Evolutionary conservation across 2,888 invertebrate genomes (phyloP).

Genomic region (Melolontha melolontha): DNA sequence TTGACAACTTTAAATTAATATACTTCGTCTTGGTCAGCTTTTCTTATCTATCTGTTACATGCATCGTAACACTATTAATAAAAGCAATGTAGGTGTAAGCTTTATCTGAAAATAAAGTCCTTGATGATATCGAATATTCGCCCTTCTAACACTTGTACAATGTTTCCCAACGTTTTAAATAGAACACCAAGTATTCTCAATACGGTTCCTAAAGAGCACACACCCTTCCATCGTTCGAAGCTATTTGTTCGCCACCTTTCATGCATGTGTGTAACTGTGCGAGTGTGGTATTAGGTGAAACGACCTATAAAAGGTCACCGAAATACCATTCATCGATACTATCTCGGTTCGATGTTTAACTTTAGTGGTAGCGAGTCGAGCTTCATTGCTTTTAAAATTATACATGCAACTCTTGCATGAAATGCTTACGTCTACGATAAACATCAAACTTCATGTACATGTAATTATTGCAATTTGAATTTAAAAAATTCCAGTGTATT

Average conservation of each 20-base stretch:
- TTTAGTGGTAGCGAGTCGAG: conserved; percentile 10
- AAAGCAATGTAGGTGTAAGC: background rate
- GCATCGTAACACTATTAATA: background rate
- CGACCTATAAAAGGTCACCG: conserved; percentile 46
- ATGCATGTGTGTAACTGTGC: conserved; percentile 23
- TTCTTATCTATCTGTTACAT: too few species aligned
- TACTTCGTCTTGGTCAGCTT: too few species aligned
- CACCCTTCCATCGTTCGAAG: conserved; percentile 19
- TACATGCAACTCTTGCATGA: conserved; percentile 27
- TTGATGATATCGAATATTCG: conserved; percentile 20
- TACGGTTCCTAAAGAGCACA: conserved; percentile 27
- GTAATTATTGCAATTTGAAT: conserved; percentile 1
- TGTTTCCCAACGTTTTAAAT: conserved; percentile 19
- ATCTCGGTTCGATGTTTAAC: conserved; percentile 44
- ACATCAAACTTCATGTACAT: background rate
- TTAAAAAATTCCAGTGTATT: background rate
- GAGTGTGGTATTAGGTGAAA: conserved; percentile 27
- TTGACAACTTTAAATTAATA: too few species aligned
- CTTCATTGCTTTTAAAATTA: conserved; percentile 26
- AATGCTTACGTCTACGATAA: conserved; percentile 6
- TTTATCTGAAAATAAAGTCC: conserved; percentile 25
- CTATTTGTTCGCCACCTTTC: conserved; percentile 26
- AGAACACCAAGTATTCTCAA: conserved; percentile 26
- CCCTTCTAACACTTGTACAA: conserved; percentile 12
- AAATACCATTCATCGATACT: conserved; percentile 48